Base-by-base conservation (phyloP, 2,113 vertebrate species). In the Oceanites oceanicus region DNA sequence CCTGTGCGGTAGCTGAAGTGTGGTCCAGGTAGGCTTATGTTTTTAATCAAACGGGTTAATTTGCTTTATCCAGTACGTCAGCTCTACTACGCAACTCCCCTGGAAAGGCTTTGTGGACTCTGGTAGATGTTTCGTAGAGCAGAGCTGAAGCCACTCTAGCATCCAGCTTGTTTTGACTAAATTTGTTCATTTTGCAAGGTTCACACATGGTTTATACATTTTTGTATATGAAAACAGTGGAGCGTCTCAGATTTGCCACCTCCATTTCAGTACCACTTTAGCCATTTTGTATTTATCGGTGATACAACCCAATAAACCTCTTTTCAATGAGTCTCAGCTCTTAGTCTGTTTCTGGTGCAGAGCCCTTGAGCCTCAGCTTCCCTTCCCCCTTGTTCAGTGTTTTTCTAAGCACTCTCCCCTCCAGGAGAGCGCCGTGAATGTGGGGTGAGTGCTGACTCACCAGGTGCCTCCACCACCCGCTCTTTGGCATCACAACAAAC, bases 271-370 rank as follows among this genome's bases (percentile, higher is more conserved):
- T 16, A 15, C 80, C 53, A 30, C 85, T 74, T 19, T 38, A 88
- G 72, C 45, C 49, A 10, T 96, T 94, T 96, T 94, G 92, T 91
- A 95, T 91, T 95, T 97, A 62, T 92, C 59, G 5, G 85, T 86
- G 88, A 75, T 10, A 58, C 47, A 47, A 68, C 92, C 96, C 90
- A 98, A 98, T 98, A 98, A 98, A 98, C 87, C 63, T 71, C 12
- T 0, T 93, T 94, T 95, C 86, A 92, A 50, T 4, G 59, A 92
- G 49, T 58, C 62, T 70, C 56, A 34, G 53, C 88, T 94, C 88
- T 78, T 13, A 0, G 19, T 14, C 56, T 66, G 47, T 76, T 49
- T 72, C 36, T 93, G 63, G 11, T 3, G 25, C n/a, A 11, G 25
- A 23, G 52, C 3, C 55, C 38, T 10, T 3, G 2, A 23, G 17